phyloP scores from a whole-genome alignment of 2,888 invertebrate species.

The Dendrolimus pini region DNA sequence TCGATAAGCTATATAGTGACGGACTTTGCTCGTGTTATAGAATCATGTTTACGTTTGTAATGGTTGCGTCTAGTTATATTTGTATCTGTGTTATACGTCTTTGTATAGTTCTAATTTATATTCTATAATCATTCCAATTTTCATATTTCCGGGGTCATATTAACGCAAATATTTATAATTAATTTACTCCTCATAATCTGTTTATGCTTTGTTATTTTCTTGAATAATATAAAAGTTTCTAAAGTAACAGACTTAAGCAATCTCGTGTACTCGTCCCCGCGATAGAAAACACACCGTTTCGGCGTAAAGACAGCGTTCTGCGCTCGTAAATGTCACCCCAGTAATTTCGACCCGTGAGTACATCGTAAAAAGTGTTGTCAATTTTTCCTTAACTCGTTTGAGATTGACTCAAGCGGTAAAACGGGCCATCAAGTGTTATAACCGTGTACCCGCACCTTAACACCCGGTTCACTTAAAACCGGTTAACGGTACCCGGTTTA shows the following conservation, averaged over 20 bases:
- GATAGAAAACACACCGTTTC: neutral
- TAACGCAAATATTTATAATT: too few relatives aligned
- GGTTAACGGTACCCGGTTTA: neutral
- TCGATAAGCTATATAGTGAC: too few relatives aligned
- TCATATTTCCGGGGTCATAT: too few relatives aligned
- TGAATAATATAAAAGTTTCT: too few relatives aligned
- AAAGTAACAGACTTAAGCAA: neutral
- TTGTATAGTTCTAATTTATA: too few relatives aligned
- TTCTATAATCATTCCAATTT: too few relatives aligned
- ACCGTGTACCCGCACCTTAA: neutral
- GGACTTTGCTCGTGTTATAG: too few relatives aligned
- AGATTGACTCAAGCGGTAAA: constrained; percentile 39
- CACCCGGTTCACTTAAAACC: neutral
- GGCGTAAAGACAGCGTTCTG: constrained; percentile 19
- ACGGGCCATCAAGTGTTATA: constrained; percentile 18
- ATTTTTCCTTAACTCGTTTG: constrained; percentile 46
- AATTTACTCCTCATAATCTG: too few relatives aligned
- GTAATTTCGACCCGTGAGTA: constrained; percentile 47
- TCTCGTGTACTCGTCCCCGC: neutral
- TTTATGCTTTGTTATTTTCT: too few relatives aligned
- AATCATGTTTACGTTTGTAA: too few relatives aligned
- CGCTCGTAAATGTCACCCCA: constrained; percentile 44
- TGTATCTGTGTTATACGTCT: too few relatives aligned
- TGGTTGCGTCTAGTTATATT: too few relatives aligned
- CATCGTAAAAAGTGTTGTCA: constrained; percentile 51